Evolutionary conservation across 2,797 vertebrate species (phyloP).

Genomic region (Lepus townsendii): DNA sequence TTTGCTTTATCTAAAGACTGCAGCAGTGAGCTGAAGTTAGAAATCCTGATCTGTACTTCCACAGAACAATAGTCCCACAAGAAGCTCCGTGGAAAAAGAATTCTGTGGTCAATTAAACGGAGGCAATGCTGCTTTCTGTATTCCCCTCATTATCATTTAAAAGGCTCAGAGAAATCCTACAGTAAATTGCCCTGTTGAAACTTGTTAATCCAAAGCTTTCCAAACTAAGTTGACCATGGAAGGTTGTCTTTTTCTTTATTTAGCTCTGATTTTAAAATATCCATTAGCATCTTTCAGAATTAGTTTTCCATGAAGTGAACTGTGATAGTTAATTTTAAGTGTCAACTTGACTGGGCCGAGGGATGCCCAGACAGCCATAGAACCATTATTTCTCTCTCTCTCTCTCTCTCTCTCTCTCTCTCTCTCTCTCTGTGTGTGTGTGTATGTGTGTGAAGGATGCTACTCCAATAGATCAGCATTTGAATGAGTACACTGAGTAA

Average conservation of each 20-base stretch:
- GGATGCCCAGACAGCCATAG: background rate
- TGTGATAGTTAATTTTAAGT: background rate
- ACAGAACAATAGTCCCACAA: conserved; percentile 51
- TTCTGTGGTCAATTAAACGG: conserved; percentile 70
- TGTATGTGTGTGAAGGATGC: background rate
- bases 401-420: too few species aligned
- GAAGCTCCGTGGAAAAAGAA: conserved; percentile 67
- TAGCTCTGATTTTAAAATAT: background rate
- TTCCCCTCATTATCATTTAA: conserved; percentile 73
- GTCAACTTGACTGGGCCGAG: background rate
- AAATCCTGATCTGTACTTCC: conserved; percentile 27
- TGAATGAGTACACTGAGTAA: background rate
- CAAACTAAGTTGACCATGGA: conserved; percentile 69
- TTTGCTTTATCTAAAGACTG: conserved; percentile 60
- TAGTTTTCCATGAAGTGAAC: conserved; percentile 40
- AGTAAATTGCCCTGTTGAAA: conserved; percentile 68
- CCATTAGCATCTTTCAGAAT: conserved; percentile 50
- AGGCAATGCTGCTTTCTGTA: conserved; percentile 57
- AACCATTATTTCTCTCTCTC: background rate
- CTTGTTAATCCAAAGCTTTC: conserved; percentile 69
- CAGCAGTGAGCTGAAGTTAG: conserved; percentile 47
- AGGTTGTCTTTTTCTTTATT: conserved; percentile 10
- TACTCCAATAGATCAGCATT: background rate
- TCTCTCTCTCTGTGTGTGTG: too few species aligned
- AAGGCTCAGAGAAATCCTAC: conserved; percentile 55